Conservation (phyloP, 2,888 invertebrate genomes). For the Priocnemis perturbator region DNA sequence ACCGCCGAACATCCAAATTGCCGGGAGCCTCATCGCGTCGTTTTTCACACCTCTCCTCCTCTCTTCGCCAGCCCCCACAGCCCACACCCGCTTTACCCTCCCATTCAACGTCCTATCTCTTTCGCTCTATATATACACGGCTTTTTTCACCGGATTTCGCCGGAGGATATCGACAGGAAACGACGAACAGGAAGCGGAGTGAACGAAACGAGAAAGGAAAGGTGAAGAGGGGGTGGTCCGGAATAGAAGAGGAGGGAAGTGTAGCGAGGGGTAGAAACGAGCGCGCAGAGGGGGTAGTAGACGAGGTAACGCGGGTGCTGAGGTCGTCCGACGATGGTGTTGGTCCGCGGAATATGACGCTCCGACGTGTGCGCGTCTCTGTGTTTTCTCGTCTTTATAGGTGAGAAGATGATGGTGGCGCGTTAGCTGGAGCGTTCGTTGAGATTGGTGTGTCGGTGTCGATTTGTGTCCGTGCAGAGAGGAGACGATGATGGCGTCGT, state of each 20-base stretch:
- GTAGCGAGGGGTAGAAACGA: background rate
- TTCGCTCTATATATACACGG: constrained; percentile 16
- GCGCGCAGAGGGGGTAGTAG: background rate
- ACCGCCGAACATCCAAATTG: constrained; percentile 31
- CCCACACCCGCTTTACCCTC: background rate
- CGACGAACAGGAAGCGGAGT: constrained; percentile 43
- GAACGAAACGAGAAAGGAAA: constrained; percentile 41
- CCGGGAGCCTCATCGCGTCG: constrained; percentile 38
- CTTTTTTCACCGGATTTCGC: constrained; percentile 39
- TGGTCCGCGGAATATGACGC: no score
- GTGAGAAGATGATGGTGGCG: background rate
- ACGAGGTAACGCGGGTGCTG: constrained; percentile 7
- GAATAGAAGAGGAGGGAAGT: constrained; percentile 11
- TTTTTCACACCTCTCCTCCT: constrained; percentile 29
- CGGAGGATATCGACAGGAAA: constrained; percentile 54
- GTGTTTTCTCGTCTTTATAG: no score
- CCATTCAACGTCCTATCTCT: constrained; percentile 1
- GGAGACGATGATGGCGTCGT: background rate
- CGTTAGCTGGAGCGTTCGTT: no score
- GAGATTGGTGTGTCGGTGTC: no score
- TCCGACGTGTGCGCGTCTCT: no score
- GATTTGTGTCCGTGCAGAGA: background rate
- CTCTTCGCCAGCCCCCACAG: background rate
- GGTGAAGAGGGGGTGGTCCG: constrained; percentile 23
- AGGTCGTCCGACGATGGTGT: no score